Conservation (phyloP, 2,797 vertebrate species). For the Clamator glandarius region DNA sequence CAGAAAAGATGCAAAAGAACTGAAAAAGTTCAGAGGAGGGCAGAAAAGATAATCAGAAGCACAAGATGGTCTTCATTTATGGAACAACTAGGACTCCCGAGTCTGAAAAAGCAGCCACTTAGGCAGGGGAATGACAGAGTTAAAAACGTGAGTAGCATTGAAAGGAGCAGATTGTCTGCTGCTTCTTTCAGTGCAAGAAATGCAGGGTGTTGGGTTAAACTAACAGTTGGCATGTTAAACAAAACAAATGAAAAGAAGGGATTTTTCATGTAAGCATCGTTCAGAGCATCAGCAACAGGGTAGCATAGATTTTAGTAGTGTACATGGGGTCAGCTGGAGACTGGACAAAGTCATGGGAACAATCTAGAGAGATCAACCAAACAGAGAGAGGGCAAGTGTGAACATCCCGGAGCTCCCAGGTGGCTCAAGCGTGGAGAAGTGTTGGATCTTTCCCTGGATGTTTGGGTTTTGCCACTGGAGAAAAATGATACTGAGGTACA, state of each 20-base stretch:
- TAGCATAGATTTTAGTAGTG: background rate
- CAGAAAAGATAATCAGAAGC: background rate
- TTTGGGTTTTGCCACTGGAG: background rate
- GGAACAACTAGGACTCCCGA: background rate
- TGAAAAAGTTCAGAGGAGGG: background rate
- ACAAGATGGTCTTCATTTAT: background rate
- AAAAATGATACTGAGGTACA: background rate
- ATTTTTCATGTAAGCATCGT: background rate
- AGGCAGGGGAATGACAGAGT: background rate
- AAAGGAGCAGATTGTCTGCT: background rate
- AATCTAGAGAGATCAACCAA: background rate
- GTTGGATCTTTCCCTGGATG: background rate
- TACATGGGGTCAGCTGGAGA: rapidly evolving
- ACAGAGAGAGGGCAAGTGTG: background rate
- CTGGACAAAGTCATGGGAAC: background rate
- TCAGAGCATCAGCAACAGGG: background rate
- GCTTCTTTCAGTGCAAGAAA: background rate
- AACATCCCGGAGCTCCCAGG: background rate
- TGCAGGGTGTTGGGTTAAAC: rapidly evolving
- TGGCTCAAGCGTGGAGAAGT: background rate
- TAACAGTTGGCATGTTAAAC: background rate
- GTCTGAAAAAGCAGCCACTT: background rate
- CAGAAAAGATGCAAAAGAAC: background rate
- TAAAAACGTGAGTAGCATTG: background rate
- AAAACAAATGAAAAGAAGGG: background rate